Evolutionary conservation across 2,888 invertebrate genomes (phyloP).

Genomic region (Neoascia interrupta): DNA sequence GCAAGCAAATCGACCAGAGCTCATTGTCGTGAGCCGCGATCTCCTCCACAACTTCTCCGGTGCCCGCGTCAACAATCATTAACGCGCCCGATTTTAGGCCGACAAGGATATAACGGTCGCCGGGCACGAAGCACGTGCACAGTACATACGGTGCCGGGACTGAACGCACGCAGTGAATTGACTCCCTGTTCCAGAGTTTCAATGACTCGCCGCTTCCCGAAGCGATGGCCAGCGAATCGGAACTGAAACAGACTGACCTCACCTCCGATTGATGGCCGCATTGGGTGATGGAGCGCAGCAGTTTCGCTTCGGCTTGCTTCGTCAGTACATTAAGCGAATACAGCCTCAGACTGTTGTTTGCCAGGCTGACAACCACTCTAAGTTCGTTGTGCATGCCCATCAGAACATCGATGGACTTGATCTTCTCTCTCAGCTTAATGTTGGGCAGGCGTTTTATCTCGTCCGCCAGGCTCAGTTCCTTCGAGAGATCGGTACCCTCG

Average conservation of each 20-base stretch:
- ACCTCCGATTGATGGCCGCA: conserved; percentile 96
- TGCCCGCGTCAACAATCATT: conserved; percentile 90
- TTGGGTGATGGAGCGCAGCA: conserved; percentile 84
- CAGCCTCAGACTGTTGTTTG: conserved; percentile 88
- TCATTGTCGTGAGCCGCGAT: conserved; percentile 91
- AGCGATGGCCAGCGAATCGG: conserved; percentile 92
- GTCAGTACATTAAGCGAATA: conserved; percentile 81
- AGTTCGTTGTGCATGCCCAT: conserved; percentile 87
- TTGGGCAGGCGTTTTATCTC: conserved; percentile 86
- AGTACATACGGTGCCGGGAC: conserved; percentile 85
- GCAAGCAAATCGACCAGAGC: conserved; percentile 88
- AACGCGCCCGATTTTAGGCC: conserved; percentile 92
- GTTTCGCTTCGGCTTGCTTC: conserved; percentile 80
- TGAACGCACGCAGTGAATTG: conserved; percentile 86
- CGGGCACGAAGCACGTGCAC: conserved; percentile 88
- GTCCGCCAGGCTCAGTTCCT: conserved; percentile 83
- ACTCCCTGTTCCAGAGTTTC: conserved; percentile 94
- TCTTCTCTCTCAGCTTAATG: conserved; percentile 84
- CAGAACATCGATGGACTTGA: conserved; percentile 86
- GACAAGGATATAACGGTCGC: conserved; percentile 92
- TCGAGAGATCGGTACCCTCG: conserved; percentile 75
- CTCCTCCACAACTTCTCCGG: conserved; percentile 89
- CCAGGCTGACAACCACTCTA: conserved; percentile 84
- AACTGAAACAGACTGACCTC: conserved; percentile 91
- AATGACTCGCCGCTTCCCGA: conserved; percentile 93